Conservation (phyloP, 2,797 vertebrate genomes). For the Eulemur albifrons region DNA sequence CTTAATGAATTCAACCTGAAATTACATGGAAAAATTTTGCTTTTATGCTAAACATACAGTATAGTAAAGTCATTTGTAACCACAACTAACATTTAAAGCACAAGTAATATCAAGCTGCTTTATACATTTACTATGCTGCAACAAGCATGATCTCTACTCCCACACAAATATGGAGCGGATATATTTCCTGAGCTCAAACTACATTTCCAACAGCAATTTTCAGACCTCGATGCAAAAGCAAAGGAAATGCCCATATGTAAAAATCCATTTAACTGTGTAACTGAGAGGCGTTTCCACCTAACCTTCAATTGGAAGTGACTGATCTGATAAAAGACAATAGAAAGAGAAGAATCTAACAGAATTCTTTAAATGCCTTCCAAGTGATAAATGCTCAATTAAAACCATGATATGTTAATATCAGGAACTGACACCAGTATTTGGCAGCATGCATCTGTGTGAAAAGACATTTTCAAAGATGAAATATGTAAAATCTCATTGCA, state of each 20-base stretch:
- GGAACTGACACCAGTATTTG: not conserved
- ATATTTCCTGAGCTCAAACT: not conserved
- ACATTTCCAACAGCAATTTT: not conserved
- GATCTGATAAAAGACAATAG: not conserved
- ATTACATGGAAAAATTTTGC: not conserved
- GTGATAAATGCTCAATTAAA: conserved; percentile 28
- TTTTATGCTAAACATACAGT: not conserved
- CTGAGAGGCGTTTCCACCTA: not conserved
- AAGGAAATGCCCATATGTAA: conserved; percentile 3
- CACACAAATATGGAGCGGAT: not conserved
- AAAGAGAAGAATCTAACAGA: not conserved
- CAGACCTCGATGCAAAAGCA: not conserved
- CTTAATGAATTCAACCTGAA: not conserved
- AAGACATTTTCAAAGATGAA: conserved; percentile 40
- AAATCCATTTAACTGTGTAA: not conserved
- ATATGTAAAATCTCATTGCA: not conserved
- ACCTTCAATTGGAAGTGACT: not conserved
- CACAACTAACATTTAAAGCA: not conserved
- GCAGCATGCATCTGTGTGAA: not conserved
- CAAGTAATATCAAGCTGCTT: not conserved
- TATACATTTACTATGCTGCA: not conserved
- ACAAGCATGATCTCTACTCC: not conserved
- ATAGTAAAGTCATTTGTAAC: not conserved
- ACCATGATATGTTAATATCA: not conserved
- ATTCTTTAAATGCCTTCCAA: not conserved